Percentiles rank a stretch among this genome's conserved stretches.
These are phyloP conservation scores for Coremacera marginata DNA, from an alignment of 2,888 invertebrate genomes.

Conservation along the genomic window DNA sequence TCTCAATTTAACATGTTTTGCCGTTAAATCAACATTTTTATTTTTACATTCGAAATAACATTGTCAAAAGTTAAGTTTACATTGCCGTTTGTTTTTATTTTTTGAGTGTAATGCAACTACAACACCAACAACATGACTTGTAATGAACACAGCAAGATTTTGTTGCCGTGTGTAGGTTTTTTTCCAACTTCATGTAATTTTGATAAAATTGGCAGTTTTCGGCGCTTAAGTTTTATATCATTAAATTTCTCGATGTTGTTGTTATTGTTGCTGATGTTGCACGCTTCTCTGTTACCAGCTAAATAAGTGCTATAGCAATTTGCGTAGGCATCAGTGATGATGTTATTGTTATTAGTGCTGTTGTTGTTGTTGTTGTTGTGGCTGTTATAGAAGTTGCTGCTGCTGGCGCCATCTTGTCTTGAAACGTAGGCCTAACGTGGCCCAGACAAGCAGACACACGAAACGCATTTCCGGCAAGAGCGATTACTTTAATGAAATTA, in stretches of 20 bases:
- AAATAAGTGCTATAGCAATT: neutral
- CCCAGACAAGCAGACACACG: neutral
- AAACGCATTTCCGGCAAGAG: conserved; percentile 36
- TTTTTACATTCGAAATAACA: too few species aligned
- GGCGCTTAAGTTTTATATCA: too few species aligned
- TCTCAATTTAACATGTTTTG: too few species aligned
- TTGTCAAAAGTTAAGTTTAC: too few species aligned
- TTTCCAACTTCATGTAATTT: conserved; percentile 38
- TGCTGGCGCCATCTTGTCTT: conserved; percentile 34
- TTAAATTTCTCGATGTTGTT: conserved; percentile 10
- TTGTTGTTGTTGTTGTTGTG: neutral
- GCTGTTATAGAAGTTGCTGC: neutral
- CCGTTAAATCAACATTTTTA: too few species aligned
- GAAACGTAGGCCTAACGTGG: conserved; percentile 27
- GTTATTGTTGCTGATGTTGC: neutral
- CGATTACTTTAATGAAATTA: too few species aligned
- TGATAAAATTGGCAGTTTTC: conserved; percentile 50
- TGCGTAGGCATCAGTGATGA: neutral
- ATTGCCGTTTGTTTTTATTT: too few species aligned
- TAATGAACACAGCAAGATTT: too few species aligned
- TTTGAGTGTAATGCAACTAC: too few species aligned
- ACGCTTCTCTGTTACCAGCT: neutral
- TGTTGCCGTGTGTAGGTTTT: too few species aligned
- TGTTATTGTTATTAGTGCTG: neutral
- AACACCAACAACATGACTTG: too few species aligned